phyloP scores from a whole-genome alignment of 2,888 invertebrate species.

The Hemithea aestivaria region DNA sequence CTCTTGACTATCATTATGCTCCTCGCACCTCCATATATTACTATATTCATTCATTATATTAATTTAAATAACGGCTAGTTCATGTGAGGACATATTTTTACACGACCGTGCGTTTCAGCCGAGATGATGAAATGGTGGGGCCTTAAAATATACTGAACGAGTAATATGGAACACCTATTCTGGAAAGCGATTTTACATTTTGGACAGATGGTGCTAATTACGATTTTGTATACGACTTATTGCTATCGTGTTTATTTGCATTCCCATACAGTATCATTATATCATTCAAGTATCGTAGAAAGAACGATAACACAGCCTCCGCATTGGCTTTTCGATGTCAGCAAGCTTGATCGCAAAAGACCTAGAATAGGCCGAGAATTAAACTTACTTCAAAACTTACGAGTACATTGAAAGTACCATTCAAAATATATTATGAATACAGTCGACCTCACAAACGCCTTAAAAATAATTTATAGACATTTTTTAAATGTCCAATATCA shows the following conservation, averaged over 20 bases:
- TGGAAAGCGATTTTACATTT: too few relatives aligned
- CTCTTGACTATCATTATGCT: conserved; percentile 20
- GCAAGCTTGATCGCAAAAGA: conserved; percentile 10
- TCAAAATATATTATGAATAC: conserved; percentile 3
- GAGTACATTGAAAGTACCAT: conserved; percentile 2
- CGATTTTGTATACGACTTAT: too few relatives aligned
- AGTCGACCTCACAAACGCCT: conserved; percentile 7
- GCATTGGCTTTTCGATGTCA: conserved; percentile 30
- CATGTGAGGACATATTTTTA: neutral
- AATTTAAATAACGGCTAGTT: too few relatives aligned
- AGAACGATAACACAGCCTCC: conserved; percentile 30
- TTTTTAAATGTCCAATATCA: conserved; percentile 5
- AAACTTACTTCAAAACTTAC: conserved; percentile 11
- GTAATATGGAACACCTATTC: too few relatives aligned
- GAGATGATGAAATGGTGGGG: too few relatives aligned
- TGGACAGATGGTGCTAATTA: too few relatives aligned
- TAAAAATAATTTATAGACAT: neutral
- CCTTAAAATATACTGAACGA: too few relatives aligned
- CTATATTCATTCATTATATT: too few relatives aligned
- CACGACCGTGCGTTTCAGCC: neutral
- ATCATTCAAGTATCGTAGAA: neutral
- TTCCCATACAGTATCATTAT: conserved; percentile 1
- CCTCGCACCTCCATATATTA: neutral
- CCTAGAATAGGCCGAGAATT: conserved; percentile 22
- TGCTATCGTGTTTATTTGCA: too few relatives aligned